These are phyloP conservation scores for Standfussiana lucernea DNA, from an alignment of 2,888 invertebrate genomes.

Conservation along the genomic window DNA sequence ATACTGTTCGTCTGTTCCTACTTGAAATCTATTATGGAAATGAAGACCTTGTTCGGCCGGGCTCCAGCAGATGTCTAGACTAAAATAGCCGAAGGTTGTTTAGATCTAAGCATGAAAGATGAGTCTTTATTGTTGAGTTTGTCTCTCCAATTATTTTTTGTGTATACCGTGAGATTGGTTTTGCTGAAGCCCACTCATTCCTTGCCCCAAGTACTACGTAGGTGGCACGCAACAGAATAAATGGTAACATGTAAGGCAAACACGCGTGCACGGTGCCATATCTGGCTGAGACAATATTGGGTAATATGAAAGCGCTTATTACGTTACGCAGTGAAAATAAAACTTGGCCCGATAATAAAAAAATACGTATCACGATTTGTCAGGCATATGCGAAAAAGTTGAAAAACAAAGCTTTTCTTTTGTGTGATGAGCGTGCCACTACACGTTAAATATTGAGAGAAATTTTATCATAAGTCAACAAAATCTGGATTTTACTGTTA, in stretches of 20 bases:
- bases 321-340: slow-evolving; percentile 37
- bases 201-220: slow-evolving; percentile 14
- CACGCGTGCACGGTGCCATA: slow-evolving; percentile 39
- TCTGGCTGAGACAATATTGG: slow-evolving; percentile 45
- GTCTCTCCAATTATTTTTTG: slow-evolving; percentile 23
- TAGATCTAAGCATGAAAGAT: not conserved
- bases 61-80: slow-evolving; percentile 22
- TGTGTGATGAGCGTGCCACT: slow-evolving; percentile 54
- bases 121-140: slow-evolving; percentile 20
- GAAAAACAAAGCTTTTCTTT: slow-evolving; percentile 57
- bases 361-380: slow-evolving; percentile 45
- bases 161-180: slow-evolving; percentile 34
- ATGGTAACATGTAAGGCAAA: slow-evolving; percentile 45
- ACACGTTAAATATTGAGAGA: slow-evolving; percentile 70
- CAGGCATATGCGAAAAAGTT: slow-evolving; percentile 56
- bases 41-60: slow-evolving; percentile 44
- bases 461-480: slow-evolving; percentile 70
- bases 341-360: slow-evolving; percentile 14
- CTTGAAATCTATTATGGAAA: slow-evolving; percentile 61
- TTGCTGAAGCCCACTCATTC: slow-evolving; percentile 19
- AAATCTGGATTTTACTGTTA: slow-evolving; percentile 64
- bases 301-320: slow-evolving; percentile 55
- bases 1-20: slow-evolving; percentile 50
- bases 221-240: slow-evolving; percentile 38
- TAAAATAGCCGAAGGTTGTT: slow-evolving; percentile 36